Conservation (phyloP, 2,888 invertebrate genomes). For the Brachylomia viminalis region DNA sequence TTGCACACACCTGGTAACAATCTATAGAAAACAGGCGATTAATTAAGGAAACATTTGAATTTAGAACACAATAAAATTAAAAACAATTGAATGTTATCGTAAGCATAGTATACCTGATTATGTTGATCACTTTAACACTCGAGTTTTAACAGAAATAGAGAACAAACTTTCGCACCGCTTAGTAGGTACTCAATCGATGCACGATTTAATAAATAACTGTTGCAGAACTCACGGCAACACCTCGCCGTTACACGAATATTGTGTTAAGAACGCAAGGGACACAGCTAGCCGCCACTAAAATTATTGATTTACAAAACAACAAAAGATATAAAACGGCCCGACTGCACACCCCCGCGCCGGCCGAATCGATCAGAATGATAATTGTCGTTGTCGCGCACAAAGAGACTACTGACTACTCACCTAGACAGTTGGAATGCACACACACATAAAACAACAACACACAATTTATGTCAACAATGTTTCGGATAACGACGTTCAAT, state of each 20-base stretch:
- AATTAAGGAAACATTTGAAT: constrained; percentile 36
- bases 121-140: constrained; percentile 64
- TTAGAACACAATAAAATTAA: constrained; percentile 46
- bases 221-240: constrained; percentile 64
- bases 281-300: constrained; percentile 84
- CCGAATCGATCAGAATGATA: constrained; percentile 90
- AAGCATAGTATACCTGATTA: constrained; percentile 60
- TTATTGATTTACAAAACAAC: constrained; percentile 91
- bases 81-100: constrained; percentile 56
- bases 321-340: constrained; percentile 89
- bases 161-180: constrained; percentile 71
- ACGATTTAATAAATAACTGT: constrained; percentile 63
- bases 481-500: constrained; percentile 70
- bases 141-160: constrained; percentile 55
- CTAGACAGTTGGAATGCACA: constrained; percentile 88
- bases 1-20: constrained; percentile 77
- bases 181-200: constrained; percentile 62
- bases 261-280: constrained; percentile 68
- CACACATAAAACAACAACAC: constrained; percentile 85
- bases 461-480: constrained; percentile 82
- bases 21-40: constrained; percentile 68
- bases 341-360: constrained; percentile 87
- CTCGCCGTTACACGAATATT: constrained; percentile 66
- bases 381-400: constrained; percentile 91
- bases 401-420: constrained; percentile 88